These are phyloP conservation scores for Palloptera scutellata DNA, from an alignment of 2,888 invertebrate genomes.

Conservation along the genomic window DNA sequence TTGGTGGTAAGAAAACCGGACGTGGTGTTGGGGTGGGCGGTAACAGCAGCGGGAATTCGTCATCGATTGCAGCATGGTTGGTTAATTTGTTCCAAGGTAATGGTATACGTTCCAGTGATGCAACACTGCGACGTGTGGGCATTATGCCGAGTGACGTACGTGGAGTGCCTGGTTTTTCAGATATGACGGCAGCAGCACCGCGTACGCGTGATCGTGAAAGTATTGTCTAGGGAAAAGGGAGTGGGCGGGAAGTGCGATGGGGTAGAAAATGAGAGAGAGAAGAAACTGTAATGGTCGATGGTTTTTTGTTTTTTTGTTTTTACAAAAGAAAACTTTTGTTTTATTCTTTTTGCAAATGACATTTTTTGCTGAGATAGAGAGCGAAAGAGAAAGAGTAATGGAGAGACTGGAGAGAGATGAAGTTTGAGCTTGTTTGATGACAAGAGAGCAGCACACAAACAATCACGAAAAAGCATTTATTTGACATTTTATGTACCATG, in stretches of 20 bases:
- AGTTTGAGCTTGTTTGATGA: no score
- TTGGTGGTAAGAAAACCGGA: conserved; percentile 39
- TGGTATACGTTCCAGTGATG: conserved; percentile 72
- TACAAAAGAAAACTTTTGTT: background rate
- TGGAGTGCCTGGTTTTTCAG: conserved; percentile 58
- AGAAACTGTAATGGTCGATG: background rate
- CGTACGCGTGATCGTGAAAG: conserved; percentile 60
- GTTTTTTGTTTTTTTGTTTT: background rate
- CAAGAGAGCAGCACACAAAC: no score
- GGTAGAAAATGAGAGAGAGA: background rate
- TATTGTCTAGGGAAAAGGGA: conserved; percentile 53
- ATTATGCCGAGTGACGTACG: conserved; percentile 58
- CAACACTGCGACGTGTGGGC: conserved; percentile 56
- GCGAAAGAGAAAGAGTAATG: no score
- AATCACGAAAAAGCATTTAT: no score
- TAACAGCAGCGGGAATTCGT: conserved; percentile 39
- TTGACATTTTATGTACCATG: no score
- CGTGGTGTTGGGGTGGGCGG: conserved; percentile 13
- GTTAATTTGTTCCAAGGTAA: conserved; percentile 78
- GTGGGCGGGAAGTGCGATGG: background rate
- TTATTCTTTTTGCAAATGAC: background rate
- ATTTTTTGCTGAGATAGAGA: background rate
- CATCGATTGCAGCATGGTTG: conserved; percentile 76
- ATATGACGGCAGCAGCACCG: conserved; percentile 53
- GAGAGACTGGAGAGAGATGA: no score